phyloP scores from a whole-genome alignment of 2,113 vertebrate species.

The Macrotus californicus region DNA sequence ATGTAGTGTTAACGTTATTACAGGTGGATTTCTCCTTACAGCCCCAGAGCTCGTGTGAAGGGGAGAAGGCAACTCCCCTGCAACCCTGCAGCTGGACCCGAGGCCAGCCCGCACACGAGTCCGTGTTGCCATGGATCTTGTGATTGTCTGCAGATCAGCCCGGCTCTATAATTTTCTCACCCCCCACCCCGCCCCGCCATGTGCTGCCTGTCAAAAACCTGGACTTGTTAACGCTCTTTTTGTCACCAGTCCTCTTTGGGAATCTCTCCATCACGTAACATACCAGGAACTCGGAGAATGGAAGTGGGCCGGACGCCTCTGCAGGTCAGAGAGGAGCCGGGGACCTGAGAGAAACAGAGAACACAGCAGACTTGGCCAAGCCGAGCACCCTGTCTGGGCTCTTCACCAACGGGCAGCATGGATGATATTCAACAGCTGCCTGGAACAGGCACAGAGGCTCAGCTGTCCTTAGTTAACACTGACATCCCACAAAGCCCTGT shows the following conservation, averaged over 20 bases:
- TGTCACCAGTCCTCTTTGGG: background rate
- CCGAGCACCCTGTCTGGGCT: accelerated
- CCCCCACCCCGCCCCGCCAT: no score
- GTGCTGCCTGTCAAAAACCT: background rate
- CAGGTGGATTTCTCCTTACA: background rate
- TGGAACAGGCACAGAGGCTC: background rate
- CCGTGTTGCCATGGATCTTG: background rate
- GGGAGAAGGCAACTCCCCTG: background rate
- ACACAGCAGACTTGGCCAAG: background rate
- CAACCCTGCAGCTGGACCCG: background rate
- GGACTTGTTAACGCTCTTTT: background rate
- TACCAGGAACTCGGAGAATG: background rate
- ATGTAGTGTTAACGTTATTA: background rate
- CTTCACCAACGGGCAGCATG: accelerated
- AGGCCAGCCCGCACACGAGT: no score
- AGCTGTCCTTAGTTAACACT: accelerated
- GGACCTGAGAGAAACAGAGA: background rate
- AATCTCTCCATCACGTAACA: background rate
- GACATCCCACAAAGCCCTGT: background rate
- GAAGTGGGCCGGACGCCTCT: background rate
- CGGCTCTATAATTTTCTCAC: background rate
- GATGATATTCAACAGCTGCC: accelerated
- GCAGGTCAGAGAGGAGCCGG: background rate
- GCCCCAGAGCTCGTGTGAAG: background rate
- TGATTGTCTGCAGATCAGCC: background rate